Conservation (phyloP, 2,888 invertebrate species). For the Tuberolachnus salignus region DNA sequence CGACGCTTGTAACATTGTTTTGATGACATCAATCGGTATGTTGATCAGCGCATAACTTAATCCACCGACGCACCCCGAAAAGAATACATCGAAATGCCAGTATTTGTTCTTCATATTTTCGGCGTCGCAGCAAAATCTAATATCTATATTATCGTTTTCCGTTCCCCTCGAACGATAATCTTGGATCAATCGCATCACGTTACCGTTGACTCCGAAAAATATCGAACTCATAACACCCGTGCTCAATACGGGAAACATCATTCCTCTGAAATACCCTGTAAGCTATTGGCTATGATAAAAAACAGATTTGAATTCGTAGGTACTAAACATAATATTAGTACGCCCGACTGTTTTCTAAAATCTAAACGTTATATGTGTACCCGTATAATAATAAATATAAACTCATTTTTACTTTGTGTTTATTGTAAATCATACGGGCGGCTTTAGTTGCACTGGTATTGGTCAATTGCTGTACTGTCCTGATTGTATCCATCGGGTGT, state of each 20-base stretch:
- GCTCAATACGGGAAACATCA: conserved; percentile 70
- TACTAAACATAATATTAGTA: too few relatives aligned
- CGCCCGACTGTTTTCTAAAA: too few relatives aligned
- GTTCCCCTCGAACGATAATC: background rate
- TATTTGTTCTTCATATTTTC: conserved; percentile 52
- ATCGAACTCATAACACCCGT: conserved; percentile 72
- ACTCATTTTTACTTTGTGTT: background rate
- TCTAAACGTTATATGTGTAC: too few relatives aligned
- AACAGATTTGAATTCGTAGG: too few relatives aligned
- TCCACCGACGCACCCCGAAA: conserved; percentile 71
- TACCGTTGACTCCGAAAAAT: conserved; percentile 72
- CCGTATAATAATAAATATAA: too few relatives aligned
- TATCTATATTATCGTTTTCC: background rate
- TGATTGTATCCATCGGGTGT: conserved; percentile 18
- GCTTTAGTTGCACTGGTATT: background rate
- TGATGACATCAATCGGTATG: conserved; percentile 73
- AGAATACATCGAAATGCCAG: conserved; percentile 62
- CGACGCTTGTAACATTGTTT: conserved; percentile 70
- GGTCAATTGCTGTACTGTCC: background rate
- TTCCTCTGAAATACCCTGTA: conserved; percentile 65
- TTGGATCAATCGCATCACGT: conserved; percentile 62
- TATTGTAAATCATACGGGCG: background rate
- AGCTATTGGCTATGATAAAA: background rate
- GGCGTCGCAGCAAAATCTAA: conserved; percentile 58
- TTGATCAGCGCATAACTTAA: conserved; percentile 67